phyloP scores from a whole-genome alignment of 2,797 vertebrate species.

The Chelon labrosus region DNA sequence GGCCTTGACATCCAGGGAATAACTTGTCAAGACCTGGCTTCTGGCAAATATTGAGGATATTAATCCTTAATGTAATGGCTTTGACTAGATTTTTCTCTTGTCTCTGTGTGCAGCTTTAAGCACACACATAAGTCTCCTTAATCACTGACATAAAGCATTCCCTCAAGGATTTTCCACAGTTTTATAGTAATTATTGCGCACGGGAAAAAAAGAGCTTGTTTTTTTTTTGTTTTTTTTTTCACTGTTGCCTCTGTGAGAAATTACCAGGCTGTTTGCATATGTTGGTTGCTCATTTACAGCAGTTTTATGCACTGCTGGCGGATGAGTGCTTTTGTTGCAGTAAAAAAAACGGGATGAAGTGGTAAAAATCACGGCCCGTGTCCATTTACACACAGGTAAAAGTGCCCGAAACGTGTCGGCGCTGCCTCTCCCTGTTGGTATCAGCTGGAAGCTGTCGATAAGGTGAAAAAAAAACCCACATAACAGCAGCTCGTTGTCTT shows the following conservation, averaged over 20 bases:
- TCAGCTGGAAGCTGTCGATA: constrained; percentile 48
- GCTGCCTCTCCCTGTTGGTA: constrained; percentile 12
- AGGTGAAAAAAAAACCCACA: constrained; percentile 3
- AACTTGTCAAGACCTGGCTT: constrained; percentile 78
- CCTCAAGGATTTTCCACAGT: constrained; percentile 72
- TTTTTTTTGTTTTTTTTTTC: constrained; percentile 35
- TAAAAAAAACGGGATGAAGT: constrained; percentile 53
- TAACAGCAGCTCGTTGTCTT: constrained; percentile 31
- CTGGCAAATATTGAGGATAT: constrained; percentile 78
- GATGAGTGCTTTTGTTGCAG: constrained; percentile 47
- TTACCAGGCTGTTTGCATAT: constrained; percentile 71
- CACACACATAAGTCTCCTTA: constrained; percentile 75
- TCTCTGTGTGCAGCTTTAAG: constrained; percentile 73
- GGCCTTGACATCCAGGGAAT: constrained; percentile 72
- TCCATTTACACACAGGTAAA: constrained; percentile 50
- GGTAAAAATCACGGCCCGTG: constrained; percentile 51
- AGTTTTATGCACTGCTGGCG: constrained; percentile 61
- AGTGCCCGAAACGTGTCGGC: constrained; percentile 30
- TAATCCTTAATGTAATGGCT: constrained; percentile 80
- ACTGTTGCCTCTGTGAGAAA: constrained; percentile 61
- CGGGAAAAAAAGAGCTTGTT: constrained; percentile 52
- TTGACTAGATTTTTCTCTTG: constrained; percentile 75
- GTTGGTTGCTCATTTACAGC: constrained; percentile 62
- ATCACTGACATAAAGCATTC: constrained; percentile 77
- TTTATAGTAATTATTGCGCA: constrained; percentile 77